phyloP scores from a whole-genome alignment of 37 sponge, comb jelly and placozoan genomes.

The Axinella damicornis region DNA sequence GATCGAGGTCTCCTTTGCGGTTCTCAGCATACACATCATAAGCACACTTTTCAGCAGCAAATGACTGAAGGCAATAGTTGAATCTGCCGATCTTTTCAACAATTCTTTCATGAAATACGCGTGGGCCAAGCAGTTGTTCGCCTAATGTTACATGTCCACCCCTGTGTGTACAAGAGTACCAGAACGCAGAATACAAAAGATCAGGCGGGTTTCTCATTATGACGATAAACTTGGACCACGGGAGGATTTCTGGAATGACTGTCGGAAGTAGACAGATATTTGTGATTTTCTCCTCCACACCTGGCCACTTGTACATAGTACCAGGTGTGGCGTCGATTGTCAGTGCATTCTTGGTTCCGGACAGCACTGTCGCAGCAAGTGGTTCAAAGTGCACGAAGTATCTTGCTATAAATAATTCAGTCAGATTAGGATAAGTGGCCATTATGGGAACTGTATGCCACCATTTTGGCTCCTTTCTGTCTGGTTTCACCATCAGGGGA shows the following conservation, averaged over 20 bases:
- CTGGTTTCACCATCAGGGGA: background rate
- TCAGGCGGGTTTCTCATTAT: constrained; percentile 25
- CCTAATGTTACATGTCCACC: background rate
- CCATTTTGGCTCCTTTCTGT: background rate
- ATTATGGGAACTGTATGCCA: background rate
- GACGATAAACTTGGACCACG: constrained; percentile 20
- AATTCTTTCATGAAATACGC: background rate
- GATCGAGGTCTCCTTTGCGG: background rate
- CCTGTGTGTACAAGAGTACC: background rate
- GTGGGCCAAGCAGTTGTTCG: background rate
- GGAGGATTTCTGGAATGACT: constrained; percentile 2
- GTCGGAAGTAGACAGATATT: background rate
- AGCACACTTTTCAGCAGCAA: background rate
- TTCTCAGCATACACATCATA: background rate
- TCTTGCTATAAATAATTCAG: no score
- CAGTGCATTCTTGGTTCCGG: no score
- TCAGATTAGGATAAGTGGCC: background rate
- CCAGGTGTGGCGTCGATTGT: background rate
- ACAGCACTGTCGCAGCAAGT: background rate
- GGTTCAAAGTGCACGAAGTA: background rate
- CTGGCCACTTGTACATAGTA: background rate
- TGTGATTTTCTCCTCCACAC: background rate
- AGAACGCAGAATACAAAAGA: constrained; percentile 4
- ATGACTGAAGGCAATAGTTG: background rate
- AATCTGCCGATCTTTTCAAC: background rate